phyloP scores from a whole-genome alignment of 2,888 invertebrate genomes.

The Pseudococcus longispinus region DNA sequence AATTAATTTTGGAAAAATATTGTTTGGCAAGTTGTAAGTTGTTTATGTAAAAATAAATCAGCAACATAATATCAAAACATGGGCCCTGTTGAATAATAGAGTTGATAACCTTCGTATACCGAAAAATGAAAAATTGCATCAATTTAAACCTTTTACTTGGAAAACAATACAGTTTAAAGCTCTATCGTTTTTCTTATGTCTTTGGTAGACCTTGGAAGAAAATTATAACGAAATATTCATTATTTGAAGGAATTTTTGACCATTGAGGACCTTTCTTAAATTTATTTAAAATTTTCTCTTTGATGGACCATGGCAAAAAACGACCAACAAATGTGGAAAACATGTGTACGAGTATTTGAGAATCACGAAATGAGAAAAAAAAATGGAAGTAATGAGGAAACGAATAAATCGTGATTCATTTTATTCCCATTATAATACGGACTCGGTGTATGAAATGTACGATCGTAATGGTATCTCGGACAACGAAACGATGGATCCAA shows the following conservation, averaged over 20 bases:
- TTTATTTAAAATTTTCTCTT: background rate
- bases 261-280: background rate
- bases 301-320: background rate
- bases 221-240: too few relatives aligned
- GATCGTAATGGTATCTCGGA: background rate
- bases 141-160: too few relatives aligned
- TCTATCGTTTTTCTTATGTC: too few relatives aligned
- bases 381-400: background rate
- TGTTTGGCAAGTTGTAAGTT: too few relatives aligned
- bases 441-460: background rate
- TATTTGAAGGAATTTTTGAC: too few relatives aligned
- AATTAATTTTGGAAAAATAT: too few relatives aligned
- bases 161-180: too few relatives aligned
- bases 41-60: too few relatives aligned
- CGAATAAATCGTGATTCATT: background rate
- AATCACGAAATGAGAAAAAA: background rate
- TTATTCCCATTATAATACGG: background rate
- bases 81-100: background rate
- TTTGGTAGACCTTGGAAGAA: too few relatives aligned
- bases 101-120: too few relatives aligned
- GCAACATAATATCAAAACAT: background rate
- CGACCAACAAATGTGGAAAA: background rate
- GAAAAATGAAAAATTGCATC: too few relatives aligned
- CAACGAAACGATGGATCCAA: background rate
- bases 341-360: background rate